These are phyloP conservation scores for Palythoa grandis DNA, from an alignment of 92 coral and sea anemone species.

Conservation along the genomic window DNA sequence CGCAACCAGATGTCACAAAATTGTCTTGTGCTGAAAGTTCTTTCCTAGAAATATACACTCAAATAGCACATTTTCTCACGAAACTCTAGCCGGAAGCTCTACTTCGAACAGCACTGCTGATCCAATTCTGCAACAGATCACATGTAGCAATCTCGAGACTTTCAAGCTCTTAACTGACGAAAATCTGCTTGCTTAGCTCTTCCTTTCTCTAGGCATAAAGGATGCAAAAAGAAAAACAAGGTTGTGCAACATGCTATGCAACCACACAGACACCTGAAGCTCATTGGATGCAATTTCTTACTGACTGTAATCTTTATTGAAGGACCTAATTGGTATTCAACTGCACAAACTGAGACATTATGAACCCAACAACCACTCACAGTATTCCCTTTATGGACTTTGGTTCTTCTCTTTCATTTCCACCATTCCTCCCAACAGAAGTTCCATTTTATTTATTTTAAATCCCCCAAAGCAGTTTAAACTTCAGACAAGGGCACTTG, in stretches of 20 bases:
- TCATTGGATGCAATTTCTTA: background rate
- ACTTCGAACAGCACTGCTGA: too few species aligned
- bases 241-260: background rate
- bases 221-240: background rate
- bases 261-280: background rate
- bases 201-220: background rate
- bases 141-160: background rate
- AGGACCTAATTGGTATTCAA: background rate
- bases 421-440: background rate
- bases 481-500: background rate
- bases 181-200: background rate
- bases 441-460: background rate
- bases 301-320: background rate
- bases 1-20: too few species aligned
- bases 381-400: background rate
- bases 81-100: too few species aligned
- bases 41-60: too few species aligned
- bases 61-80: too few species aligned
- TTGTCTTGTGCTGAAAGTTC: too few species aligned
- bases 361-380: background rate
- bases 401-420: background rate
- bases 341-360: background rate
- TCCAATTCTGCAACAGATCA: background rate
- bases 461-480: background rate
- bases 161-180: background rate